Conservation (phyloP, 2,797 vertebrate genomes). For the Clamator glandarius region DNA sequence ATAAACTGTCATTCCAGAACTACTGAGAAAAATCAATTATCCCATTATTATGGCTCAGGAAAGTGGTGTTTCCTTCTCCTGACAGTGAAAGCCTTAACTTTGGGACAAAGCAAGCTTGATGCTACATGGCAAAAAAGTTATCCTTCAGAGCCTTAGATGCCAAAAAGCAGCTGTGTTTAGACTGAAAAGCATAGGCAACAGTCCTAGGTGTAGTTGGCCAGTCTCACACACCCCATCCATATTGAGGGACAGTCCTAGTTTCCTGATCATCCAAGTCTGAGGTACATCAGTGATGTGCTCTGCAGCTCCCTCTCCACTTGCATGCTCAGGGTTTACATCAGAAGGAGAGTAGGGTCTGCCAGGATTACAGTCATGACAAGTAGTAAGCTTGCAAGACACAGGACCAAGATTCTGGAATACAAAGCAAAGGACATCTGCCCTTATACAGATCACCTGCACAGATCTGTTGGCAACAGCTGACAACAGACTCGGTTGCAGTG, state of each 20-base stretch:
- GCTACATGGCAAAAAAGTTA: not conserved
- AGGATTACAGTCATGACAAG: not conserved
- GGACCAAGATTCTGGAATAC: not conserved
- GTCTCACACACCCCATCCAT: not conserved
- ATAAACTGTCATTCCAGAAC: not conserved
- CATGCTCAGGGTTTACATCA: not conserved
- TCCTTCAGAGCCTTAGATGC: not conserved
- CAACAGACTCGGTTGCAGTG: accelerated
- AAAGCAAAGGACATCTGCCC: not conserved
- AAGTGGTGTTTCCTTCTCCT: not conserved
- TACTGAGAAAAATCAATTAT: not conserved
- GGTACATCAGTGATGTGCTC: not conserved
- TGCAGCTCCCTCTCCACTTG: not conserved
- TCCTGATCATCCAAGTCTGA: not conserved
- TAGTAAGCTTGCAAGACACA: not conserved
- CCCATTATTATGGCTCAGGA: not conserved
- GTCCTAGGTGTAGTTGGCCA: not conserved
- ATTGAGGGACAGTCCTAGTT: not conserved
- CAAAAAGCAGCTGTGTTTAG: not conserved
- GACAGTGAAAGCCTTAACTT: not conserved
- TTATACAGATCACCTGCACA: not conserved
- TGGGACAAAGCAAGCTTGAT: not conserved
- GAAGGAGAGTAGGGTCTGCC: not conserved
- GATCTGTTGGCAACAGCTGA: not conserved
- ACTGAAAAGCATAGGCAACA: not conserved